These are phyloP conservation scores for Panopea generosa DNA, from an alignment of 2,888 invertebrate genomes.

Conservation along the genomic window DNA sequence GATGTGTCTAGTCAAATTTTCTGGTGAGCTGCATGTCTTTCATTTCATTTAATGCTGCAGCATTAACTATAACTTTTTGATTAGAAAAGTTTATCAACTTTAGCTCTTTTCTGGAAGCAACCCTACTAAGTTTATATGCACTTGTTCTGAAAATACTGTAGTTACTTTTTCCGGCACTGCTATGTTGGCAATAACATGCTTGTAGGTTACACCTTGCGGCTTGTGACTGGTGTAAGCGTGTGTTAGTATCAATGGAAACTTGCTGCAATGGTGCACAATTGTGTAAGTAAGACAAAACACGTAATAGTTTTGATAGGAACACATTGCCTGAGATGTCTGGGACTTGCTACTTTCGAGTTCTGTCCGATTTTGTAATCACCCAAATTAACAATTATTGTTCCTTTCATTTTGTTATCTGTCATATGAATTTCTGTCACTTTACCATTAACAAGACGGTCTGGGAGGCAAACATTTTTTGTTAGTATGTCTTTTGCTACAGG, in stretches of 20 bases:
- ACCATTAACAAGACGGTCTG: slow-evolving; percentile 48
- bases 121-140: slow-evolving; percentile 45
- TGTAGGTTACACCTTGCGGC: slow-evolving; percentile 39
- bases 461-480: slow-evolving; percentile 46
- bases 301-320: slow-evolving; percentile 32
- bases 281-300: slow-evolving; percentile 8
- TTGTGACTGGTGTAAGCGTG: slow-evolving; percentile 40
- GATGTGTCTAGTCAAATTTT: slow-evolving; percentile 14
- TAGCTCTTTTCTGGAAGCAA: slow-evolving; percentile 33
- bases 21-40: slow-evolving; percentile 20
- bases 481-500: slow-evolving; percentile 27
- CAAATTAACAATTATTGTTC: slow-evolving; percentile 35
- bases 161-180: slow-evolving; percentile 13
- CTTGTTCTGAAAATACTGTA: slow-evolving; percentile 34
- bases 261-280: slow-evolving; percentile 24
- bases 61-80: slow-evolving; percentile 37
- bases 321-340: slow-evolving; percentile 13
- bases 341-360: slow-evolving; percentile 17
- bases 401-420: slow-evolving; percentile 23
- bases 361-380: slow-evolving; percentile 34
- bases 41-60: slow-evolving; percentile 36
- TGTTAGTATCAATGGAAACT: slow-evolving; percentile 39
- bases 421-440: slow-evolving; percentile 26
- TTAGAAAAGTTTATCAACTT: slow-evolving; percentile 33
- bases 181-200: slow-evolving; percentile 34